These are phyloP conservation scores for Potamilus streckersoni DNA, from an alignment of 1,140 invertebrate species.

Conservation along the genomic window DNA sequence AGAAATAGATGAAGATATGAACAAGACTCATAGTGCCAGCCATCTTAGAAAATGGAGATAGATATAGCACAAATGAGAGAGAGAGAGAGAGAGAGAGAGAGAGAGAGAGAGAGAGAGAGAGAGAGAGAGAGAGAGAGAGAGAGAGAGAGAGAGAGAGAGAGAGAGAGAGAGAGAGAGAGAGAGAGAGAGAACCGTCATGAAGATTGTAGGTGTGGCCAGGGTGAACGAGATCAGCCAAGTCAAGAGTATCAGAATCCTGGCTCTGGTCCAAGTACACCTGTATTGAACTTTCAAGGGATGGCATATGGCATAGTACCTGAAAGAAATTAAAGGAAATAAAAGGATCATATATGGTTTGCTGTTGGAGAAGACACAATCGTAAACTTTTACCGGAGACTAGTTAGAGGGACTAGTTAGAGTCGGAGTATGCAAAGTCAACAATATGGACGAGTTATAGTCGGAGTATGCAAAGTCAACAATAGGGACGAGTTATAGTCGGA, in stretches of 20 bases:
- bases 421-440: no score
- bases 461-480: no score
- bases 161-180: background rate
- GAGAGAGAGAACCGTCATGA: slow-evolving; percentile 14
- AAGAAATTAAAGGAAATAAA: background rate
- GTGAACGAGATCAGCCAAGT: slow-evolving; percentile 15
- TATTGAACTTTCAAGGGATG: slow-evolving; percentile 13
- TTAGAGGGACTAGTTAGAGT: no score
- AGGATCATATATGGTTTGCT: background rate
- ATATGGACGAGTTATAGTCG: no score
- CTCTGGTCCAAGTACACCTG: slow-evolving; percentile 19
- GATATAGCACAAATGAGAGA: no score
- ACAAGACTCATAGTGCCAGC: no score
- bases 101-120: background rate
- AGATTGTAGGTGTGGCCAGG: slow-evolving; percentile 15
- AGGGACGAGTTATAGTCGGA: no score
- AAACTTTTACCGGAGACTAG: no score
- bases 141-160: background rate
- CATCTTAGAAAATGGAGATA: no score
- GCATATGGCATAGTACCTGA: slow-evolving; percentile 27
- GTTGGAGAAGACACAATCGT: no score
- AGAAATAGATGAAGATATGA: no score
- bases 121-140: background rate
- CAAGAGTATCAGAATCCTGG: slow-evolving; percentile 4
- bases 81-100: background rate